These are phyloP conservation scores for Gobius niger DNA, from an alignment of 2,113 vertebrate genomes.

Conservation along the genomic window DNA sequence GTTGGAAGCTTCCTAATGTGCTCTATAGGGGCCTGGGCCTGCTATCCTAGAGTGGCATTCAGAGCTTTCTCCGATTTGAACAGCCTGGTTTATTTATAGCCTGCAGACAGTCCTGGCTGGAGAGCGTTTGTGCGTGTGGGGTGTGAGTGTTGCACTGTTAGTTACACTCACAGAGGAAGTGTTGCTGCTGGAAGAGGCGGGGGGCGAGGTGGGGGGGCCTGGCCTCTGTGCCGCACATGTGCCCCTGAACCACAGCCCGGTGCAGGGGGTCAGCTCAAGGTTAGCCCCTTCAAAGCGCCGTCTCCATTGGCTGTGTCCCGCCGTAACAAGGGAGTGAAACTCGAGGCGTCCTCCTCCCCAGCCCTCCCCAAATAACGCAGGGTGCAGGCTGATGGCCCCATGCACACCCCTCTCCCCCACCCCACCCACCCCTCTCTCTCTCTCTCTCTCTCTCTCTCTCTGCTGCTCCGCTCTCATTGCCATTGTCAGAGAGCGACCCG, in stretches of 20 bases:
- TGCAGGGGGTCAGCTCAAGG: constrained; percentile 75
- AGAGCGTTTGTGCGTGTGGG: constrained; percentile 23
- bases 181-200: constrained; percentile 16
- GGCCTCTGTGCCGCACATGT: constrained; percentile 66
- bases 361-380: constrained; percentile 56
- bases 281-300: constrained; percentile 70
- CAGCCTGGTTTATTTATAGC: constrained; percentile 74
- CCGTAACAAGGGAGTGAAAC: constrained; percentile 71
- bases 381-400: constrained; percentile 35
- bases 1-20: not conserved
- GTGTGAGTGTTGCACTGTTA: constrained; percentile 35
- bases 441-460: constrained; percentile 12
- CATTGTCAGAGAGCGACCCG: constrained; percentile 66
- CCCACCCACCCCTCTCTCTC: not conserved
- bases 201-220: constrained; percentile 32
- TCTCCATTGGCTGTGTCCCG: constrained; percentile 67
- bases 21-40: constrained; percentile 12
- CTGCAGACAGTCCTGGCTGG: constrained; percentile 48
- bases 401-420: constrained; percentile 8
- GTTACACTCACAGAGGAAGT: constrained; percentile 31
- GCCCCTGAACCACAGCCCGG: constrained; percentile 69
- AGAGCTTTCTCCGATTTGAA: constrained; percentile 52
- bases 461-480: constrained; percentile 43
- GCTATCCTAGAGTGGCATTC: constrained; percentile 39
- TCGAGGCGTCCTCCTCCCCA: constrained; percentile 44